Percentiles rank a stretch among this genome's conserved stretches.
Conservation (phyloP, 2,797 vertebrate species). For the Acanthurus tractus region DNA sequence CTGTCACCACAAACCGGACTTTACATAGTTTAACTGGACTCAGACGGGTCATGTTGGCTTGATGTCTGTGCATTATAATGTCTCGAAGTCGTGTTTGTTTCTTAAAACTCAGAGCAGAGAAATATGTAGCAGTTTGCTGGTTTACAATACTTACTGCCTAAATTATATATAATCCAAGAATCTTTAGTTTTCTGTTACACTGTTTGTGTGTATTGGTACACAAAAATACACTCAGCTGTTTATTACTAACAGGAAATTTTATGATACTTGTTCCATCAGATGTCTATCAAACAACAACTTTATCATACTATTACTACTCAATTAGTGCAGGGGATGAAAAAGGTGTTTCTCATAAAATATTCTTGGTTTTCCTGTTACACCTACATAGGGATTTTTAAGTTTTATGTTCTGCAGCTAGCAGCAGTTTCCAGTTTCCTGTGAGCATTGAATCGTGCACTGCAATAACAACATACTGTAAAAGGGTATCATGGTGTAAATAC, state of each 20-base stretch:
- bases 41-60: too few species aligned
- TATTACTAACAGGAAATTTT: not conserved
- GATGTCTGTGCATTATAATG: too few species aligned
- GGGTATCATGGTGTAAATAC: not conserved
- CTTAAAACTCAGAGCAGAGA: too few species aligned
- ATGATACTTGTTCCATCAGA: not conserved
- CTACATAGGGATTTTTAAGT: too few species aligned
- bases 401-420: not conserved
- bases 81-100: too few species aligned
- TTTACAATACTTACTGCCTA: too few species aligned
- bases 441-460: not conserved
- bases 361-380: too few species aligned
- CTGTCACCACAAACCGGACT: not conserved
- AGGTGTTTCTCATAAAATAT: not conserved
- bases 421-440: not conserved
- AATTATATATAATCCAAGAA: too few species aligned
- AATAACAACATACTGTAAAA: not conserved
- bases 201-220: not conserved
- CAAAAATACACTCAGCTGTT: not conserved
- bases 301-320: not conserved
- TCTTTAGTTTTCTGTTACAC: not conserved
- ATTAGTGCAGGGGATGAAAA: not conserved
- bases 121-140: too few species aligned
- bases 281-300: not conserved
- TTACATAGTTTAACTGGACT: not conserved